Base-by-base conservation (phyloP, 2,113 vertebrate genomes). In the Caloenas nicobarica region DNA sequence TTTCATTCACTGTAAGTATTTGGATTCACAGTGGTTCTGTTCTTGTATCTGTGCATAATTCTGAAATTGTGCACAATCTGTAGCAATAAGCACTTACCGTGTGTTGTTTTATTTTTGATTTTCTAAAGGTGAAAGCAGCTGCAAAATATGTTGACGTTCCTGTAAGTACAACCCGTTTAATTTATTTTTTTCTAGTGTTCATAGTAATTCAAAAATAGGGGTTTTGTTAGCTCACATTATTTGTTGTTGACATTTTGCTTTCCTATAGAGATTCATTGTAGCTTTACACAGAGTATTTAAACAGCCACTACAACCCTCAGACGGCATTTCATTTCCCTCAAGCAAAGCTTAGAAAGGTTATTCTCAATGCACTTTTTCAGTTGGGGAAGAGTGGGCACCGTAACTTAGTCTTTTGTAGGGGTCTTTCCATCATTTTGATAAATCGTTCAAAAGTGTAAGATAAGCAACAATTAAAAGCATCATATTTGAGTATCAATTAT, bases 71-170 rank as follows among this genome's bases (percentile, higher is more conserved):
- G 34, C 79, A 44, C 11, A 64, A 13, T 92, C 53, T 56, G 8
- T 85, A 91, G 79, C 44, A 87, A 91, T 88, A 95, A 88, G 72
- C 57, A 91, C 91, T 97, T 83, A 96, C 66, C 95, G 28, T 97
- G 68, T 97, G 72, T 94, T 97, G 73, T 96, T 82, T 97, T 96
- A 90, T 97, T 88, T 93, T 94, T 95, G 23, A 74, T 91, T 94
- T 95, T 86, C 85, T 91, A 64, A 98, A 99, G 99, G 99, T 99
- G 97, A 99, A 99, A 98, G 98, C 99, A 86, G 99, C 99, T 88
- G 99, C 99, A 98, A 99, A 99, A 97, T 99, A 99, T 89, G 99
- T 99, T 96, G 99, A 99, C 70, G 99, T 99, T 96, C 99, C 99
- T 3, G 99, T 99, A 98, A 99, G 99, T 99, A 96, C 57, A 68